These are phyloP conservation scores for Athene noctua DNA, from an alignment of 2,113 vertebrate species.

Conservation along the genomic window DNA sequence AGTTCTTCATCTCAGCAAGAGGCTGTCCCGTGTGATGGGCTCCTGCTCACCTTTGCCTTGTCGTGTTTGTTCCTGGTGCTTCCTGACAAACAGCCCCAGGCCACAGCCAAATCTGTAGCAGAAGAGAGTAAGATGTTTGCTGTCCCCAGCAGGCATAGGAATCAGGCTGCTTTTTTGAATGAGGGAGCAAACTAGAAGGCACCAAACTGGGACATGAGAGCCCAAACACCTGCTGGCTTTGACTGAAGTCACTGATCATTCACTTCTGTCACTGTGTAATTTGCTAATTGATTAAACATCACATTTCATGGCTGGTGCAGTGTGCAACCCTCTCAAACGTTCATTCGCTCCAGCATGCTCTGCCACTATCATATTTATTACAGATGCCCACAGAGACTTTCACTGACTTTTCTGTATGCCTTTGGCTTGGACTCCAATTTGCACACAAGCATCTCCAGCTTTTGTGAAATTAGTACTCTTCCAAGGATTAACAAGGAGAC, in stretches of 20 bases:
- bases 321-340: background rate
- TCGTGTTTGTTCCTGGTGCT: background rate
- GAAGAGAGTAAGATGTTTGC: background rate
- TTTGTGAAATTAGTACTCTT: background rate
- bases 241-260: background rate
- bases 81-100: background rate
- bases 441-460: background rate
- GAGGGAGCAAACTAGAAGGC: background rate
- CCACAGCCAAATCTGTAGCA: background rate
- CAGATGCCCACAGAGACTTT: background rate
- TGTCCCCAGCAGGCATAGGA: background rate
- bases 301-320: background rate
- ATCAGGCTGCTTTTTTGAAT: background rate
- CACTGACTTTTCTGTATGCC: background rate
- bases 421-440: background rate
- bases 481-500: background rate
- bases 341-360: rapidly evolving
- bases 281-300: background rate
- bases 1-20: background rate
- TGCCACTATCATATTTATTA: background rate
- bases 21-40: background rate
- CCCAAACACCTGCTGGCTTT: background rate
- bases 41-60: background rate
- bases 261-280: background rate
- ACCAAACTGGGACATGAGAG: background rate